phyloP scores from a whole-genome alignment of 2,888 invertebrate species.

The Sympetrum striolatum region DNA sequence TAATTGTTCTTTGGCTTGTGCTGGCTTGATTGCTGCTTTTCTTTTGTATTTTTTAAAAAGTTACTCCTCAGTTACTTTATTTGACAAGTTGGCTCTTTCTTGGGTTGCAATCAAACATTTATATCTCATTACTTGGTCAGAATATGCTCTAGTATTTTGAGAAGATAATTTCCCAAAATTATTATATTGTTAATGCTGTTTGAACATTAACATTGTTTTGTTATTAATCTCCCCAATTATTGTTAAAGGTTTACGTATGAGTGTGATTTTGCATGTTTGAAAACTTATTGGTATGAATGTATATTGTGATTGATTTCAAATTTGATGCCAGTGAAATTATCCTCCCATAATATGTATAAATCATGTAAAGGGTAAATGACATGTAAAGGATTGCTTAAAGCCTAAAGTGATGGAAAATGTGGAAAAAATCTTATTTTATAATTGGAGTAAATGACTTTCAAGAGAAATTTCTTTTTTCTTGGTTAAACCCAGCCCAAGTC shows the following conservation, averaged over 20 bases:
- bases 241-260: slow-evolving; percentile 9
- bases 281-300: neutral
- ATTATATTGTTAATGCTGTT: neutral
- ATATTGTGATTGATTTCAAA: neutral
- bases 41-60: neutral
- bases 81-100: neutral
- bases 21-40: neutral
- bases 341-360: neutral
- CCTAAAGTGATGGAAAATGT: neutral
- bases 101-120: neutral
- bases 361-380: slow-evolving; percentile 12
- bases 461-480: neutral
- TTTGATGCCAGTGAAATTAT: slow-evolving; percentile 9
- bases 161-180: neutral
- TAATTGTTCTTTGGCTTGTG: neutral
- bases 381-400: neutral
- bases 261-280: neutral
- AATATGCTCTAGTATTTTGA: neutral
- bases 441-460: slow-evolving; percentile 24
- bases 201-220: neutral
- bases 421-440: slow-evolving; percentile 41
- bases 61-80: neutral
- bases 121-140: neutral
- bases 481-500: neutral
- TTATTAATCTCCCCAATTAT: slow-evolving; percentile 12